Conservation (phyloP, 92 coral and sea anemone genomes). For the Actinernus sp. region DNA sequence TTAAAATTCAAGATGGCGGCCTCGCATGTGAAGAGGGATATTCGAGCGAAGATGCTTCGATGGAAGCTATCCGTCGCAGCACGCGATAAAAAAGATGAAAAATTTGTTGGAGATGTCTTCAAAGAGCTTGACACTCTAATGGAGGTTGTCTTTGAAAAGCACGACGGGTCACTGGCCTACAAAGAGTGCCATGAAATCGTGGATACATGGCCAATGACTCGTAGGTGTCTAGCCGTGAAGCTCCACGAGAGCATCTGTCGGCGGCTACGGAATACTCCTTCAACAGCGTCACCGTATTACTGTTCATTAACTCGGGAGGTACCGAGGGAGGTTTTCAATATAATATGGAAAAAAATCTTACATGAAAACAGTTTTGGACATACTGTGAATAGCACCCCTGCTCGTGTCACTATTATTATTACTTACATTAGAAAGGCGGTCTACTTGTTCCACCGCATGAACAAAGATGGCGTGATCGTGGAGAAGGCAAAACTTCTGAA, state of each 20-base stretch:
- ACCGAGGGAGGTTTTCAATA: background rate
- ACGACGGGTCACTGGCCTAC: constrained; percentile 6
- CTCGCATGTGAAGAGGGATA: background rate
- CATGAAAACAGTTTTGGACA: background rate
- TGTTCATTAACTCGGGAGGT: background rate
- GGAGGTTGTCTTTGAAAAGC: constrained; percentile 18
- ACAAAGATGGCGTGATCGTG: background rate
- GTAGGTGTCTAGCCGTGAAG: constrained; percentile 10
- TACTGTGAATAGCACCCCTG: background rate
- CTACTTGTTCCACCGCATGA: background rate
- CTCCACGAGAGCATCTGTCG: constrained; percentile 17
- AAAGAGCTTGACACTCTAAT: constrained; percentile 14
- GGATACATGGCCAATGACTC: constrained; percentile 29
- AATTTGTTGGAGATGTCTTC: constrained; percentile 17
- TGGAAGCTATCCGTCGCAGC: background rate
- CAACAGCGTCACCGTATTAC: background rate
- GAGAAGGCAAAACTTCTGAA: background rate
- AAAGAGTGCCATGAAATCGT: constrained; percentile 18
- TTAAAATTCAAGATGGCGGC: constrained; percentile 1
- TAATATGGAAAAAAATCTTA: background rate
- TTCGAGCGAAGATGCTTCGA: background rate
- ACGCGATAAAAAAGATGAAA: background rate
- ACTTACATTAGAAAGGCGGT: background rate
- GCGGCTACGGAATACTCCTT: constrained; percentile 14
- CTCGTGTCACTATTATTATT: background rate